Conservation (phyloP, 2,113 vertebrate genomes). For the Rhagologus leucostigma region DNA sequence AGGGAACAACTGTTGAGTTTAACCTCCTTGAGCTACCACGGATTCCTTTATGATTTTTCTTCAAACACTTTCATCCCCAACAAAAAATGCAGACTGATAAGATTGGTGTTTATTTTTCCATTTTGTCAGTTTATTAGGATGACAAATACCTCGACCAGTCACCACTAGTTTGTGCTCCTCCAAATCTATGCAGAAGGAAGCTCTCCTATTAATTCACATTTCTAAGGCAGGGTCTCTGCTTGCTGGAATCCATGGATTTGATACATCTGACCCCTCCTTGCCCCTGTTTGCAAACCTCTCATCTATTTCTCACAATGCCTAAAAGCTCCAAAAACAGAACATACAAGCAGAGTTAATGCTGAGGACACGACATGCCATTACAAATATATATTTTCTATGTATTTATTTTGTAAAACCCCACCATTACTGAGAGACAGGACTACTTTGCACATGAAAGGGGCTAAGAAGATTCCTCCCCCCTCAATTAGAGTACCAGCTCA, state of each 20-base stretch:
- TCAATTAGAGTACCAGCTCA: conserved; percentile 41
- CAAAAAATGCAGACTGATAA: conserved; percentile 70
- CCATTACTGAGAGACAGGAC: neutral
- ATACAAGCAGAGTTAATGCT: conserved; percentile 50
- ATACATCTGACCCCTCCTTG: conserved; percentile 66
- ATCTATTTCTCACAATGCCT: conserved; percentile 56
- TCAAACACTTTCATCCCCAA: conserved; percentile 84
- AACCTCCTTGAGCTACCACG: conserved; percentile 84
- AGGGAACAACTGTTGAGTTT: conserved; percentile 86
- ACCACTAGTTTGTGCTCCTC: neutral
- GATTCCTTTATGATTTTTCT: conserved; percentile 83
- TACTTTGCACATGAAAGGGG: conserved; percentile 11
- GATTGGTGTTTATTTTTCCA: conserved; percentile 69
- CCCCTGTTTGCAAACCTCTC: conserved; percentile 71
- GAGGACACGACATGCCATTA: conserved; percentile 29
- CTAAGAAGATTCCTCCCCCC: neutral
- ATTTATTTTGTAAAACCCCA: conserved; percentile 28
- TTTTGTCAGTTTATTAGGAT: conserved; percentile 72
- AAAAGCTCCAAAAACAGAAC: conserved; percentile 66
- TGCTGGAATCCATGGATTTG: conserved; percentile 53
- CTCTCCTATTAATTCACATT: conserved; percentile 37
- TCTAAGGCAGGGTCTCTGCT: conserved; percentile 26
- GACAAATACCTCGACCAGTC: conserved; percentile 21
- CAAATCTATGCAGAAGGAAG: neutral
- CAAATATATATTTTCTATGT: neutral